Base-by-base conservation (phyloP, 2,888 invertebrate genomes). In the Pterostichus madidus region DNA sequence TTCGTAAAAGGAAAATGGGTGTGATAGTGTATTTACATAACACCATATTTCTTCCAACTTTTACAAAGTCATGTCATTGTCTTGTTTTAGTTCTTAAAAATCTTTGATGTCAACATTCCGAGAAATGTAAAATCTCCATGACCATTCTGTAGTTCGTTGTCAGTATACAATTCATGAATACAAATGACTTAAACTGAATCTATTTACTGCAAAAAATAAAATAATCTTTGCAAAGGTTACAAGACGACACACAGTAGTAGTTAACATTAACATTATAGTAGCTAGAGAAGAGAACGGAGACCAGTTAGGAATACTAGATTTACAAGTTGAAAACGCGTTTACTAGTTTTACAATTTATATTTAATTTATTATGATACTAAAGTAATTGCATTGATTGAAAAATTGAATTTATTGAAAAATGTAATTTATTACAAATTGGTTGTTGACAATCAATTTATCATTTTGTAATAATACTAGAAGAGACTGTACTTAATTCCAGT, bases 11-110 rank as follows among this genome's bases (percentile, higher is more conserved):
- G 32, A 64, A 35, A 64, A 64, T 64, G 64, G 64, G 64, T 64
- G 64, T 64, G 64, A 35, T 64, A 64, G 32, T 59, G 35, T 31
- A 64, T 64, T 64, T 64, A 64, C 64, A 64, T 64, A 64, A 64
- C 32, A 64, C 35, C 35, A 64, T 64, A 64, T 64, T 32, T 64
- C 64, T 64, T 64, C 31, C 59, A 64, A 39, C 1, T 64, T 64
- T 35, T 64, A 35, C 11, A 64, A 49, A 5, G 24, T 31, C 59
- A 31, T 59, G 31, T 15, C 59, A 59, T 59, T 59, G 64, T 35
- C 6, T 64, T 64, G 32, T 64, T 64, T 31, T 59, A 59, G 32
- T 59, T 64, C 64, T 64, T n/a, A 32, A 64, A 32, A 64, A 35
- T 64, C 13, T 64, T 35, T 13, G 35, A 32, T 64, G 64, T 64